Base-by-base conservation (phyloP, 2,888 invertebrate species). In the Aphodius sticticus region DNA sequence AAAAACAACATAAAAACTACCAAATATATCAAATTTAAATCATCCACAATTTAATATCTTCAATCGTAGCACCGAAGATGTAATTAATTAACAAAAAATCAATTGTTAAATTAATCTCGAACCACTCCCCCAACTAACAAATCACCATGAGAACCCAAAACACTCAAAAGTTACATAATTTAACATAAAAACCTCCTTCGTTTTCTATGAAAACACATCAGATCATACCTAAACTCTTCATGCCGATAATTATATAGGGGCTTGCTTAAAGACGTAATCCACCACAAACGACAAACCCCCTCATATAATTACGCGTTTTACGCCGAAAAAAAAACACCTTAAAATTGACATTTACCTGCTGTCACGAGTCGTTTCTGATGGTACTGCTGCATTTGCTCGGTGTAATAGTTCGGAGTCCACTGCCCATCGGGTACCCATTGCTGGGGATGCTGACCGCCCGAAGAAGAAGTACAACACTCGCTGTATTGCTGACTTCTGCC, bases 381-480 rank as follows among this genome's bases (percentile, higher is more conserved):
- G 26, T 76, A 80, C 26, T 26, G 26, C 26, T 26, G 26, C 16
- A 26, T 72, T 75, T 81, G 81, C 14, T 81, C 79, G 16, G 78
- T 78, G 71, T 76, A 81, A 71, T 80, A 81, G 12, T 70, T n/a
- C n/a, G 81, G 77, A 74, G 79, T 71, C 81, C 81, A 81, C 75
- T 79, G 78, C 69, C 80, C 78, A 6, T 81, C 81, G 69, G 78
- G 76, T 36, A 77, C 70, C 81, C 81, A 81, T 36, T 76, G 72
- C 71, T 71, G 76, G 69, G 76, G 70, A 37, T 69, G 70, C 80
- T 70, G 70, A 53, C 53, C 7, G 26, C 7, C 15, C 38, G n/a
- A 35, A 16, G 53, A 26, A 16, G 81, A 79, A 72, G 37, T 37
- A 16, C 76, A 72, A 69, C 76, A 81, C 69, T 79, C 78, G 12